These are phyloP conservation scores for Nycteola revayana DNA, from an alignment of 2,888 invertebrate genomes.

Conservation along the genomic window DNA sequence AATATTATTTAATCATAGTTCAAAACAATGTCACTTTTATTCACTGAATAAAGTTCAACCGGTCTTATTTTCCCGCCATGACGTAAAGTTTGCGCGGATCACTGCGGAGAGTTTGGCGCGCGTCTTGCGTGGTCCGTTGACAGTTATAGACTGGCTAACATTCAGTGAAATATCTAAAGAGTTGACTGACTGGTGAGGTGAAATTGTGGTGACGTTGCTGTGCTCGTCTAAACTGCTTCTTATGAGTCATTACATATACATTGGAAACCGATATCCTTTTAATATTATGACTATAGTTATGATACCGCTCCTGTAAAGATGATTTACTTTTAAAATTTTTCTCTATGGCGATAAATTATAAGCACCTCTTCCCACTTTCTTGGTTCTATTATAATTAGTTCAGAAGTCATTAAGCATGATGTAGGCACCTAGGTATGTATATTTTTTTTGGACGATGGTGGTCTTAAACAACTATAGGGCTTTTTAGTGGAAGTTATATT, in stretches of 20 bases:
- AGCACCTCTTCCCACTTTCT: too few relatives aligned
- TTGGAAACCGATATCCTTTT: too few relatives aligned
- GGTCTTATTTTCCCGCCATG: slow-evolving; percentile 59
- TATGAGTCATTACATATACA: slow-evolving; percentile 30
- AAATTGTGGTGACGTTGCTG: slow-evolving; percentile 37
- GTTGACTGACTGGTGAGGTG: slow-evolving; percentile 37
- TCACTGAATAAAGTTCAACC: slow-evolving; percentile 9
- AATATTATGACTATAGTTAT: too few relatives aligned
- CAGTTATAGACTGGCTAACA: slow-evolving; percentile 49
- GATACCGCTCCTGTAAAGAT: too few relatives aligned
- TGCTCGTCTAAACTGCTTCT: slow-evolving; percentile 22
- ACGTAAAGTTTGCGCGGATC: slow-evolving; percentile 64
- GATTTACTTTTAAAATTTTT: background rate
- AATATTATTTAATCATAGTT: slow-evolving; percentile 23
- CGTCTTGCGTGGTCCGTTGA: slow-evolving; percentile 45
- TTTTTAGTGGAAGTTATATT: too few relatives aligned
- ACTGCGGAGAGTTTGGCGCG: slow-evolving; percentile 27
- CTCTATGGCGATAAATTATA: too few relatives aligned
- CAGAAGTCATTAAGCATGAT: too few relatives aligned
- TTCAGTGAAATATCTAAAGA: slow-evolving; percentile 22
- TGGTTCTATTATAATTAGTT: too few relatives aligned
- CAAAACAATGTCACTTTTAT: slow-evolving; percentile 8
- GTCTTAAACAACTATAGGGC: too few relatives aligned
- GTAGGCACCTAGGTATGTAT: too few relatives aligned
- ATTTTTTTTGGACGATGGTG: too few relatives aligned